phyloP scores from a whole-genome alignment of 2,888 invertebrate genomes.

The Campoplex nolae region DNA sequence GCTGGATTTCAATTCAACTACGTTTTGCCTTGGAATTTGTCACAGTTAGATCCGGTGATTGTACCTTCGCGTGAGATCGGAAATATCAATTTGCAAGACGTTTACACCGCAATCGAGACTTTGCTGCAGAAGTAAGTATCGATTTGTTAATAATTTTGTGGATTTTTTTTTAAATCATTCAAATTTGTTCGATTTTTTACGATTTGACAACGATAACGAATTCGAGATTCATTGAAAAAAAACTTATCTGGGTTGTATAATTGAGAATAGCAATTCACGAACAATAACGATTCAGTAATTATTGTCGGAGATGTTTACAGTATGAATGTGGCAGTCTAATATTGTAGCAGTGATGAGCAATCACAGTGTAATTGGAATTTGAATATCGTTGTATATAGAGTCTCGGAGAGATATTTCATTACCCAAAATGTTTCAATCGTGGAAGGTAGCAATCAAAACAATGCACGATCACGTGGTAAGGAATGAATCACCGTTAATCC shows the following conservation, averaged over 20 bases:
- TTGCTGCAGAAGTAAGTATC: conserved; percentile 79
- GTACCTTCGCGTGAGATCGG: conserved; percentile 76
- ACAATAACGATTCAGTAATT: neutral
- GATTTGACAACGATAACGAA: neutral
- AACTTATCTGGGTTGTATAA: neutral
- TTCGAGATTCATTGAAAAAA: neutral
- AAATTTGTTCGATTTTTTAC: neutral
- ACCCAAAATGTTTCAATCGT: conserved; percentile 16
- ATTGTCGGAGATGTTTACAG: neutral
- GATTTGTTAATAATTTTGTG: neutral
- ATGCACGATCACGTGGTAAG: neutral
- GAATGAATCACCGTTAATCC: conserved; percentile 17
- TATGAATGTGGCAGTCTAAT: neutral
- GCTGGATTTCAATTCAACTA: conserved; percentile 82
- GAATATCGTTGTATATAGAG: neutral
- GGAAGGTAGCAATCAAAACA: conserved; percentile 9
- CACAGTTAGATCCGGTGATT: conserved; percentile 78
- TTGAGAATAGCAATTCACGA: neutral
- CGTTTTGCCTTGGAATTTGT: conserved; percentile 80
- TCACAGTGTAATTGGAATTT: neutral
- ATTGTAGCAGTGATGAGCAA: neutral
- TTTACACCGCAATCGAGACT: conserved; percentile 79
- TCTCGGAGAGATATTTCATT: neutral
- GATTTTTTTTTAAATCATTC: neutral
- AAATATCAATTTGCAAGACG: conserved; percentile 77